Conservation (phyloP, 2,113 vertebrate species). For the Pelmatolapia mariae region DNA sequence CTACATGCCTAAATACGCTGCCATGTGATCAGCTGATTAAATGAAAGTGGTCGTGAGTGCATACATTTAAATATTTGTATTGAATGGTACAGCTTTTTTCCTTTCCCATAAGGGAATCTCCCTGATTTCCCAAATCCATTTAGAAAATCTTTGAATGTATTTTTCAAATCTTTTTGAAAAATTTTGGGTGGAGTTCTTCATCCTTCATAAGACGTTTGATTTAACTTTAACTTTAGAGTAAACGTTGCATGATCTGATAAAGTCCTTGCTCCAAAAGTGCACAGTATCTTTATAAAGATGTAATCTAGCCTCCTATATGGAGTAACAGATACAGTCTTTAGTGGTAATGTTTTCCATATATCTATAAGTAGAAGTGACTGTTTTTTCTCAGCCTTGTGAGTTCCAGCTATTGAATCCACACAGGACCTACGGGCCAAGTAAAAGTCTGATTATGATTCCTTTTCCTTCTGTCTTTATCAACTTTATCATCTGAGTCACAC, state of each 20-base stretch:
- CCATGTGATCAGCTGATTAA: background rate
- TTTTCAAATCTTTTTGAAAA: background rate
- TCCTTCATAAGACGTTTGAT: background rate
- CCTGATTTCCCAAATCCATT: background rate
- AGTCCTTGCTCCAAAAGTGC: background rate
- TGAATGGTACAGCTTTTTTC: background rate
- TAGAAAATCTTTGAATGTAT: background rate
- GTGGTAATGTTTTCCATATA: background rate
- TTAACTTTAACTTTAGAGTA: background rate
- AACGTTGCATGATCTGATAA: background rate
- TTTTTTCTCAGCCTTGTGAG: background rate
- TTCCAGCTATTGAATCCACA: background rate
- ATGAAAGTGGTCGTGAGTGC: background rate
- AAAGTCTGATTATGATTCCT: background rate
- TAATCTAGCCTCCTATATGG: background rate
- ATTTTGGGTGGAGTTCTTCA: background rate
- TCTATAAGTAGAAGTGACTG: background rate
- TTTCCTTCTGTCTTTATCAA: background rate
- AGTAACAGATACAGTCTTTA: background rate
- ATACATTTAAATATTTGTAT: background rate
- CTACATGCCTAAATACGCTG: background rate
- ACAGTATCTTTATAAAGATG: background rate
- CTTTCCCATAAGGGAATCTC: background rate
- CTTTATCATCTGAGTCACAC: background rate
- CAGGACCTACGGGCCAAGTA: background rate